Evolutionary conservation across 1,140 invertebrate genomes (phyloP).

Genomic region (Tigriopus japonicus): DNA sequence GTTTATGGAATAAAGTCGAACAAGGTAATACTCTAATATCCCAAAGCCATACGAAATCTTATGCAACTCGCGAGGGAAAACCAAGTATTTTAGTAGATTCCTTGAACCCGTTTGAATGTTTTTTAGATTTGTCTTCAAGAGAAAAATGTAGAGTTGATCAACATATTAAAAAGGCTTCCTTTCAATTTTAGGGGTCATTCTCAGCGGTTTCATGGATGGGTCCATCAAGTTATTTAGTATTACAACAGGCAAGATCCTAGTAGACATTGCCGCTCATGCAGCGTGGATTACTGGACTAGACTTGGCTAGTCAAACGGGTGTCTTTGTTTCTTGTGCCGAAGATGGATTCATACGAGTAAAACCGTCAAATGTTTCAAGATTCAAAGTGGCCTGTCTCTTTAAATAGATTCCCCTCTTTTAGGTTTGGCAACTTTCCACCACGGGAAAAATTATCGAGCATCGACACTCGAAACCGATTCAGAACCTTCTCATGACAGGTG

Average conservation of each 20-base stretch:
- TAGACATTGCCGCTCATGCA: not conserved
- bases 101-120: too few relatives aligned
- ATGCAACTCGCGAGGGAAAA: too few relatives aligned
- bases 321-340: not conserved
- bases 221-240: not conserved
- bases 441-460: not conserved
- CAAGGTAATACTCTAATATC: not conserved
- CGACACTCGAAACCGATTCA: not conserved
- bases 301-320: not conserved
- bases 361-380: not conserved
- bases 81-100: too few relatives aligned
- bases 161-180: too few relatives aligned
- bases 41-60: too few relatives aligned
- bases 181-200: not conserved
- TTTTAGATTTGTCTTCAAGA: too few relatives aligned
- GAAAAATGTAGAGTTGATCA: too few relatives aligned
- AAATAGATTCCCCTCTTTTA: not conserved
- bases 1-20: conserved; percentile 6
- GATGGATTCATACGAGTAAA: conserved; percentile 9
- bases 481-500: not conserved
- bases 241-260: not conserved
- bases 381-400: not conserved
- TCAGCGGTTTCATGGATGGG: not conserved
- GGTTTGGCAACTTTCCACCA: conserved; percentile 6
- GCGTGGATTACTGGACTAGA: conserved; percentile 7